A percentile compares a stretch with the other conserved stretches of the same genome.
These are phyloP conservation scores for Lepidurus packardi DNA, from an alignment of 1,140 invertebrate genomes.

Conservation along the genomic window DNA sequence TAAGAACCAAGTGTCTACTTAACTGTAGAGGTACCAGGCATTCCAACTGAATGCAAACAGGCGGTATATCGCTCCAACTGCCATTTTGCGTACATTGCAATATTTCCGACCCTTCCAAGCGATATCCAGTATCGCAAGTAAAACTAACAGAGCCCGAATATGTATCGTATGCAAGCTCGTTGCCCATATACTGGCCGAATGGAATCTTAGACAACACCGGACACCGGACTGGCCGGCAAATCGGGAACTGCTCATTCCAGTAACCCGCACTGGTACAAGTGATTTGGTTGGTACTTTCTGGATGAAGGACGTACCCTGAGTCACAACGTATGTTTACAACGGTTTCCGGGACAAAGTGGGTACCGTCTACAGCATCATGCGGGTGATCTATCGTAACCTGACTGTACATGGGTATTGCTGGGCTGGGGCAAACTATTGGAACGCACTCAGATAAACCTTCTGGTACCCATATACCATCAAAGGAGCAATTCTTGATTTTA, in stretches of 20 bases:
- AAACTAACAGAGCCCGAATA: slow-evolving; percentile 37
- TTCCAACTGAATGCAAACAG: slow-evolving; percentile 38
- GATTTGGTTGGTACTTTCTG: not conserved
- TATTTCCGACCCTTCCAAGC: slow-evolving; percentile 39
- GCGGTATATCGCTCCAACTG: slow-evolving; percentile 41
- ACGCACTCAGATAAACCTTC: slow-evolving; percentile 2
- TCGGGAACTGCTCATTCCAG: slow-evolving; percentile 38
- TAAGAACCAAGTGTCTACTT: not conserved
- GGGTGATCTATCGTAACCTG: not conserved
- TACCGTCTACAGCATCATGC: not conserved
- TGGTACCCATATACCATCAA: slow-evolving; percentile 32
- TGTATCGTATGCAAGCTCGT: slow-evolving; percentile 33
- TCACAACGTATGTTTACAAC: slow-evolving; percentile 25
- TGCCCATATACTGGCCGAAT: slow-evolving; percentile 35
- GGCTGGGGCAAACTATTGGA: slow-evolving; percentile 17
- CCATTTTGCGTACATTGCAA: slow-evolving; percentile 38
- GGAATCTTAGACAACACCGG: slow-evolving; percentile 36
- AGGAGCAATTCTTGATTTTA: slow-evolving; percentile 23
- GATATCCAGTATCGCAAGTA: slow-evolving; percentile 42
- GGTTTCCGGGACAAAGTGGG: not conserved
- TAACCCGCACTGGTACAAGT: slow-evolving; percentile 34
- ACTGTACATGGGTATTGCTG: not conserved
- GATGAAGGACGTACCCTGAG: slow-evolving; percentile 22
- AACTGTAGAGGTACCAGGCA: slow-evolving; percentile 23
- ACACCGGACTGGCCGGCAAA: slow-evolving; percentile 38